Conservation (phyloP, 2,888 invertebrate genomes). For the Mantis religiosa region DNA sequence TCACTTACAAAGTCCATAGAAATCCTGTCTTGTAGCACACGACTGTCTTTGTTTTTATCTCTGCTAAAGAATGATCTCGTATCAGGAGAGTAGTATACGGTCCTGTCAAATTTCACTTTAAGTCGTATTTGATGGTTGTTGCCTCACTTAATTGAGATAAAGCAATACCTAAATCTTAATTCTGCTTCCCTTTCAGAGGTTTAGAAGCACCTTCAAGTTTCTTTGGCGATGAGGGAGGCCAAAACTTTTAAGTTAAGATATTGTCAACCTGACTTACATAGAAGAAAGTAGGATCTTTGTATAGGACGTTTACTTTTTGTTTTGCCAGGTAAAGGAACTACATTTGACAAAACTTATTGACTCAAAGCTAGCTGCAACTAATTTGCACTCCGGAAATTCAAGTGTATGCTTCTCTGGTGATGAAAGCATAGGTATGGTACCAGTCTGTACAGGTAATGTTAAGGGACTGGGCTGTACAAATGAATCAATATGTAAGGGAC, state of each 20-base stretch:
- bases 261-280: neutral
- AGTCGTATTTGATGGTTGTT: neutral
- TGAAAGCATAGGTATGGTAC: neutral
- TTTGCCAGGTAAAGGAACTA: neutral
- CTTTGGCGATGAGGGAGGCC: neutral
- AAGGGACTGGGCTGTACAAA: no score
- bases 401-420: neutral
- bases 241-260: neutral
- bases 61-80: neutral
- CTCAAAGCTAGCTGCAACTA: neutral
- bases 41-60: neutral
- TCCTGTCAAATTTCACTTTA: neutral
- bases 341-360: neutral
- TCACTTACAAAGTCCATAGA: neutral
- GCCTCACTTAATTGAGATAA: neutral
- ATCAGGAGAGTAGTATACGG: neutral
- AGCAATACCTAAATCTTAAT: neutral
- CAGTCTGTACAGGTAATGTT: no score
- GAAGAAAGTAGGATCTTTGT: neutral
- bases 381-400: neutral
- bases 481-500: no score
- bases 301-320: neutral
- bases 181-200: neutral
- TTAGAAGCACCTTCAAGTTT: neutral
- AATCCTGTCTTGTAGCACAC: neutral